Conservation (phyloP, 2,888 invertebrate species). For the Lepeophtheirus nordmannii region DNA sequence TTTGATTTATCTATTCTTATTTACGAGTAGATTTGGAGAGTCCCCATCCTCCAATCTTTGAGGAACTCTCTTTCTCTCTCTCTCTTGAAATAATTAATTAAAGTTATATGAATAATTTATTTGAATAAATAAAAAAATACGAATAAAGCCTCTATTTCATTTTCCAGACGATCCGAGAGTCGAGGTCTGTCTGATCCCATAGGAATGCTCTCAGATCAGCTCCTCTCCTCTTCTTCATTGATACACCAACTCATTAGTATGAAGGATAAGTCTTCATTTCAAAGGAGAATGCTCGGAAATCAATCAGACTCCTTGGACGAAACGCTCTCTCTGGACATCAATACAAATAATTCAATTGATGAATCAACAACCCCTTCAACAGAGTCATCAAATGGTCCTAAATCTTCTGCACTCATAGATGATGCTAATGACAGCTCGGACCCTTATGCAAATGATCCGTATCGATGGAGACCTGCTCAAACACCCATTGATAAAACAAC, state of each 20-base stretch:
- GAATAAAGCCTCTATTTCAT: neutral
- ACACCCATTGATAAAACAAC: neutral
- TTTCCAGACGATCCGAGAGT: neutral
- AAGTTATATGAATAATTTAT: too few relatives aligned
- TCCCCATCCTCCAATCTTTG: too few relatives aligned
- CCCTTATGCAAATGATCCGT: neutral
- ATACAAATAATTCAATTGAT: neutral
- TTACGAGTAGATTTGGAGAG: too few relatives aligned
- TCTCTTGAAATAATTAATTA: too few relatives aligned
- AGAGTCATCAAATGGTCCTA: neutral
- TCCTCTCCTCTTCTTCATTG: neutral
- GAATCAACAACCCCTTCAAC: neutral
- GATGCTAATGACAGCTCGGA: neutral
- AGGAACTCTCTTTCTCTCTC: too few relatives aligned
- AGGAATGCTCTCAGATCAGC: neutral
- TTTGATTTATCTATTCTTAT: too few relatives aligned
- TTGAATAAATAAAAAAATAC: too few relatives aligned
- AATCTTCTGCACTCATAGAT: neutral
- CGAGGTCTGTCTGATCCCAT: neutral
- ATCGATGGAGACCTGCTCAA: neutral
- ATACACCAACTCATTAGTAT: neutral
- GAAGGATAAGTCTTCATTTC: neutral
- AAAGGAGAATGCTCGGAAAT: slow-evolving; percentile 2
- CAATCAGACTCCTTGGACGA: neutral
- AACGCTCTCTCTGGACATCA: neutral